Evolutionary conservation across 2,797 vertebrate genomes (phyloP).

Genomic region (Aratinga solstitialis): DNA sequence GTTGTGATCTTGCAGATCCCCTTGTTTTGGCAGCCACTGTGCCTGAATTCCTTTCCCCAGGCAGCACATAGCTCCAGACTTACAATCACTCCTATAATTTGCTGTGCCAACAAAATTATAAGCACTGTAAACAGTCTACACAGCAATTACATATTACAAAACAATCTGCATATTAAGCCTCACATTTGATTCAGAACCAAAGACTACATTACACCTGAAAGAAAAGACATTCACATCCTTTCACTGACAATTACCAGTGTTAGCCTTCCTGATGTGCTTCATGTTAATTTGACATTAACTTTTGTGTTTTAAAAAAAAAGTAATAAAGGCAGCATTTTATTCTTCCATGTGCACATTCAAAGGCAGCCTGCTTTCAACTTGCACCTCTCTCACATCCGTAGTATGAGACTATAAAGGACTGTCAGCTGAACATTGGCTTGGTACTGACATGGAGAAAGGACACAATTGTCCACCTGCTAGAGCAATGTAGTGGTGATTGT

Average conservation of each 20-base stretch:
- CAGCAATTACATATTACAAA: background rate
- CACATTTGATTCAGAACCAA: background rate
- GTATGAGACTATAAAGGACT: background rate
- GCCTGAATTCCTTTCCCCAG: background rate
- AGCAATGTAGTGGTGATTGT: accelerated
- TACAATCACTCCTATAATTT: background rate
- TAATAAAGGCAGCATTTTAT: background rate
- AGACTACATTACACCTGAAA: background rate
- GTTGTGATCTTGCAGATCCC: background rate
- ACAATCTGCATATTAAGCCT: background rate
- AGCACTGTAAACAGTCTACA: background rate
- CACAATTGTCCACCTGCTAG: accelerated
- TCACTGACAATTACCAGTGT: accelerated
- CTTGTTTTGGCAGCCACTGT: background rate
- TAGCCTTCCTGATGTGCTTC: background rate
- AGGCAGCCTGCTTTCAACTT: background rate
- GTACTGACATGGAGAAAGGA: background rate
- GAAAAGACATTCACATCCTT: background rate
- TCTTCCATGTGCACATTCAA: background rate
- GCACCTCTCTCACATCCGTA: accelerated
- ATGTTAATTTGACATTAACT: background rate
- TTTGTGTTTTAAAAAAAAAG: background rate
- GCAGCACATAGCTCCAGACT: background rate
- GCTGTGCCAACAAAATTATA: background rate
- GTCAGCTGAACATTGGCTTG: background rate